Base-by-base conservation (phyloP, 2,113 vertebrate genomes). In the Corythaeola cristata region DNA sequence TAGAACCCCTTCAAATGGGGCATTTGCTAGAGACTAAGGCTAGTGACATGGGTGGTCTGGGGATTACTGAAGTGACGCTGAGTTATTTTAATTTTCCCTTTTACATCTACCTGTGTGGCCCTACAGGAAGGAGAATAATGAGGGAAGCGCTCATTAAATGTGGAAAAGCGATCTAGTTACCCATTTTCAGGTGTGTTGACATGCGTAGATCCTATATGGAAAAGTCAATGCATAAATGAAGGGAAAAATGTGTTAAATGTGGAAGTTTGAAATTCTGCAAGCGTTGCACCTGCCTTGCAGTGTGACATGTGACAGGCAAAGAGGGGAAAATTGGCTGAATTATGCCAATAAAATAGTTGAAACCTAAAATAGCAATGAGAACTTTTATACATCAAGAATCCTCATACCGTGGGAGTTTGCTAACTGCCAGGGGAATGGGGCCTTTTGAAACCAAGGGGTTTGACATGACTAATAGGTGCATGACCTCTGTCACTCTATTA, bases 41-140 rank as follows among this genome's bases (percentile, higher is more conserved):
- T 96, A 96, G 94, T 94, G 88, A 88, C 92, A 80, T 96, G 91
- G 94, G 93, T 96, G 95, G 94, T 97, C 90, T 84, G 94, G 56
- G 73, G 82, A 87, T 96, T 94, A 56, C 86, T 89, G 5, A 92
- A 94, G 91, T 94, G 75, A 94, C 78, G 92, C 89, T 62, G 73
- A 96, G 76, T 90, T 20, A 91, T 97, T 97, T 95, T 74, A 89
- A 92, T 97, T 96, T 97, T 96, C 74, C 49, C 94, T 96, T 96
- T 96, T 93, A 91, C 95, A 89, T 96, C 90, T 97, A 95, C 81
- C 94, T 96, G 87, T 97, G 91, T 97, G 96, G 93, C 91, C 93
- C 27, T 88, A 45, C 82, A 91, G 94, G 83, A 93, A 94, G 83
- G 83, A 73, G 82, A 50, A 94, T 96, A 97, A 96, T 97, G 93